Evolutionary conservation across 2,888 invertebrate genomes (phyloP).

Genomic region (Drosophila robusta): DNA sequence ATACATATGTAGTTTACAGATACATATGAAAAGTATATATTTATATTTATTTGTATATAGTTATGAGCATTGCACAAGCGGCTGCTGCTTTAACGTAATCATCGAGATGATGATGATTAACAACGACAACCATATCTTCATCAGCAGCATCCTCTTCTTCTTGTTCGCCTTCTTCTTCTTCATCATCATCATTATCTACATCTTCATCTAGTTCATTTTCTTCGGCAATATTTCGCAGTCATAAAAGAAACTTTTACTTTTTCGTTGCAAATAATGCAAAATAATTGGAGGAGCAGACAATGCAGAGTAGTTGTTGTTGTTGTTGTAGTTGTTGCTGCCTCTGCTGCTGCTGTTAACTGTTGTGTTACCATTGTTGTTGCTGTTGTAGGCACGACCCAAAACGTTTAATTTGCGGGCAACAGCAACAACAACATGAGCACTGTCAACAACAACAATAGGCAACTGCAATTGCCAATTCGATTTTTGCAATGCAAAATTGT

Average conservation of each 20-base stretch:
- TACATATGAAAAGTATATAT: not conserved
- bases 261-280: slow-evolving; percentile 66
- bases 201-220: slow-evolving; percentile 51
- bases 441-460: slow-evolving; percentile 12
- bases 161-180: slow-evolving; percentile 20
- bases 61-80: slow-evolving; percentile 54
- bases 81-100: slow-evolving; percentile 17
- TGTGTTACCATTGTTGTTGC: slow-evolving; percentile 43
- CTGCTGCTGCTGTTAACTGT: slow-evolving; percentile 36
- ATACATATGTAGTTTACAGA: slow-evolving; percentile 3
- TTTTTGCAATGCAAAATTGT: slow-evolving; percentile 63
- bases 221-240: slow-evolving; percentile 54
- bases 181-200: slow-evolving; percentile 18
- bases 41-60: not conserved
- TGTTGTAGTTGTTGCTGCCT: slow-evolving; percentile 20
- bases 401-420: slow-evolving; percentile 63
- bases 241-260: slow-evolving; percentile 73
- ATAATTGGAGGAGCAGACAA: slow-evolving; percentile 59
- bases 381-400: slow-evolving; percentile 60
- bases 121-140: slow-evolving; percentile 17
- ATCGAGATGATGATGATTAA: slow-evolving; percentile 27
- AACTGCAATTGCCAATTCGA: slow-evolving; percentile 55
- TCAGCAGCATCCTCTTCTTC: slow-evolving; percentile 17
- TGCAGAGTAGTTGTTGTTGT: slow-evolving; percentile 29
- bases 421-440: slow-evolving; percentile 15